phyloP scores from a whole-genome alignment of 2,888 invertebrate species.

The Nephrotoma flavescens region DNA sequence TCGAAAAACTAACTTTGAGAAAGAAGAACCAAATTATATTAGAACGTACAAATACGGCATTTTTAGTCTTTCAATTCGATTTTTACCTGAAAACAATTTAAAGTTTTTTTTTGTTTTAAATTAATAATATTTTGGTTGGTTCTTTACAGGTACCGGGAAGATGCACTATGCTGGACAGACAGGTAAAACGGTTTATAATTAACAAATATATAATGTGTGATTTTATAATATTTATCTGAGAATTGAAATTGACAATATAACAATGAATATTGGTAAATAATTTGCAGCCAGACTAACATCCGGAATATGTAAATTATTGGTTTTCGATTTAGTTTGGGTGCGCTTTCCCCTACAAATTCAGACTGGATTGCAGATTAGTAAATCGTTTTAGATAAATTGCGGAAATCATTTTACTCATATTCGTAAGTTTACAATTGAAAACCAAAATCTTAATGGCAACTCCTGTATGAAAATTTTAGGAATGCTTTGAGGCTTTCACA shows the following conservation, averaged over 20 bases:
- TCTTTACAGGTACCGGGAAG: conserved; percentile 66
- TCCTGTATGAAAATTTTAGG: too few species aligned
- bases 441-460: too few species aligned
- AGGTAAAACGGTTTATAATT: conserved; percentile 42
- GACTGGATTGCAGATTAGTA: too few species aligned
- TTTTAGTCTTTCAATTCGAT: not conserved
- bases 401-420: too few species aligned
- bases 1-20: not conserved
- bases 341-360: too few species aligned
- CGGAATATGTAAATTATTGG: not conserved
- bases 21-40: not conserved
- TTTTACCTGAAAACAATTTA: not conserved
- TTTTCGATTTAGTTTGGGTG: too few species aligned
- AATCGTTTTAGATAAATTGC: too few species aligned
- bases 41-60: not conserved
- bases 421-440: too few species aligned
- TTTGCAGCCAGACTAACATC: not conserved
- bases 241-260: not conserved
- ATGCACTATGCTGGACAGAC: conserved; percentile 78
- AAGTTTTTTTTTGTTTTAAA: not conserved
- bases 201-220: not conserved
- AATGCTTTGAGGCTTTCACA: too few species aligned
- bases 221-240: not conserved
- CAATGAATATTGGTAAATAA: not conserved
- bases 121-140: not conserved